Conservation (phyloP, 2,888 invertebrate species). For the Hypercompe scribonia region DNA sequence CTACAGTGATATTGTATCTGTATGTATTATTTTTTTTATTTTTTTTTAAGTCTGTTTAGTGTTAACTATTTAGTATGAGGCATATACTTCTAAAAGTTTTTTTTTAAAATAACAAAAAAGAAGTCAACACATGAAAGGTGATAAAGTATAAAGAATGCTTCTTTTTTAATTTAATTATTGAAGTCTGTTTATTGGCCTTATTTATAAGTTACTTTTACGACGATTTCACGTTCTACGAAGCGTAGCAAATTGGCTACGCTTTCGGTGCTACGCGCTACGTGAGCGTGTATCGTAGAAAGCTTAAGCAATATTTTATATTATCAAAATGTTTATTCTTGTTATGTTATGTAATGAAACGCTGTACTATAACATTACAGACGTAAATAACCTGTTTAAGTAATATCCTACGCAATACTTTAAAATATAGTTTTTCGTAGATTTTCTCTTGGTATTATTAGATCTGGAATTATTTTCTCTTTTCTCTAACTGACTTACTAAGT, state of each 20-base stretch:
- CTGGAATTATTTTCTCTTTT: too few species aligned
- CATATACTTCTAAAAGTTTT: background rate
- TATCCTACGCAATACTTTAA: too few species aligned
- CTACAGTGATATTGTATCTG: background rate
- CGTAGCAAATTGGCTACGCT: conserved; percentile 59
- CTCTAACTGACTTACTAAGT: too few species aligned
- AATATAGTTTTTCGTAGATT: too few species aligned
- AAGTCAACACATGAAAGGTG: background rate
- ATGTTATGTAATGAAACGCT: background rate
- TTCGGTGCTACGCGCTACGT: conserved; percentile 51
- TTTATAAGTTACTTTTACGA: conserved; percentile 23
- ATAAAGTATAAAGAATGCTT: background rate
- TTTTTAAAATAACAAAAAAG: background rate
- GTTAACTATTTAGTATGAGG: background rate
- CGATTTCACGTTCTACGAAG: conserved; percentile 58
- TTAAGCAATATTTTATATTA: background rate
- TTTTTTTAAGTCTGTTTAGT: background rate
- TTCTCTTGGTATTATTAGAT: too few species aligned
- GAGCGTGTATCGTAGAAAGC: background rate
- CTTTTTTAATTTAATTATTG: background rate
- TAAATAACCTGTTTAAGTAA: background rate
- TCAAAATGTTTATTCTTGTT: background rate
- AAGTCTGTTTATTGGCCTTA: conserved; percentile 19
- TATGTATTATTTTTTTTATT: background rate
- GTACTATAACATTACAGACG: background rate